phyloP scores from a whole-genome alignment of 1,140 invertebrate genomes.

The Procambarus clarkii region DNA sequence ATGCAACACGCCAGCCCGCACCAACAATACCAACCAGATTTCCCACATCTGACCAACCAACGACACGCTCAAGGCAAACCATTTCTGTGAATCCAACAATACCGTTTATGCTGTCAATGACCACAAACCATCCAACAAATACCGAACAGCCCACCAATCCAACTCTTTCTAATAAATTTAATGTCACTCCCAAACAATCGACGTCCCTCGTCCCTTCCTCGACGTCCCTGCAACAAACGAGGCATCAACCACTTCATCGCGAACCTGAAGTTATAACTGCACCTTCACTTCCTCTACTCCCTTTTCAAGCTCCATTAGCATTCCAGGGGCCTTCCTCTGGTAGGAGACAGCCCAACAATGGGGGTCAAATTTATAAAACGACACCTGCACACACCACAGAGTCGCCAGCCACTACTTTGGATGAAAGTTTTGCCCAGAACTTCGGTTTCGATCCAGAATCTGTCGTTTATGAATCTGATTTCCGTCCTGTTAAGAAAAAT shows the following conservation, averaged over 20 bases:
- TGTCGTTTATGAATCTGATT: conserved; percentile 88
- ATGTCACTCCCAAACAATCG: neutral
- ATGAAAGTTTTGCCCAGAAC: conserved; percentile 32
- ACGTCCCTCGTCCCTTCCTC: too few species aligned
- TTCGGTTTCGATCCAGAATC: conserved; percentile 87
- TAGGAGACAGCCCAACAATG: neutral
- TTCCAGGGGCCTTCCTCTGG: neutral
- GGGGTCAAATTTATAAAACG: neutral
- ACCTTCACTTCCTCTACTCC: conserved; percentile 29
- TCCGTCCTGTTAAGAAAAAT: conserved; percentile 82
- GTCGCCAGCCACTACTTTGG: neutral
- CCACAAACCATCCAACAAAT: neutral
- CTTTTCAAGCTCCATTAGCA: neutral
- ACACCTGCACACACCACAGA: conserved; percentile 4
- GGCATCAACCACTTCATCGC: conserved; percentile 69
- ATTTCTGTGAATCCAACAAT: neutral
- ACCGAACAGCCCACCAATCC: neutral
- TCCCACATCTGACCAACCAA: neutral
- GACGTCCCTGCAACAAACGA: neutral
- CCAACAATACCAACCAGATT: neutral
- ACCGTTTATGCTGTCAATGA: neutral
- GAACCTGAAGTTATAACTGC: conserved; percentile 43
- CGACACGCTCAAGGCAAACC: neutral
- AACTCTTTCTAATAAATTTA: neutral
- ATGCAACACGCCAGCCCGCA: neutral